phyloP scores from a whole-genome alignment of 2,113 vertebrate genomes.

The Ellobius talpinus region DNA sequence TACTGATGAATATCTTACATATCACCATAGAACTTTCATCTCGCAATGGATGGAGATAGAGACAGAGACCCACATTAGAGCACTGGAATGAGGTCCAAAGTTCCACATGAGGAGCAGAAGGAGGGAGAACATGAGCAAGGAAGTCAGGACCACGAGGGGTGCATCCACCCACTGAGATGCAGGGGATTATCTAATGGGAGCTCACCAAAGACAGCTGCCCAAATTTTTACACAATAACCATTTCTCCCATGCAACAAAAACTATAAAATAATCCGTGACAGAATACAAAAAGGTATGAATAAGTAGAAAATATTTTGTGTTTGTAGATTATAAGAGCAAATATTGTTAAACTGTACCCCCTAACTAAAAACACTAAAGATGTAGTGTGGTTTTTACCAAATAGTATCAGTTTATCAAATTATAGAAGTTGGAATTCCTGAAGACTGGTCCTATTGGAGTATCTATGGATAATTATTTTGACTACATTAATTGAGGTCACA shows the following conservation, averaged over 20 bases:
- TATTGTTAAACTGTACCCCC: background rate
- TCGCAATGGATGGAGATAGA: too few relatives aligned
- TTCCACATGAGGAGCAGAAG: too few relatives aligned
- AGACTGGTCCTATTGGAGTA: background rate
- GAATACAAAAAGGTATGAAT: background rate
- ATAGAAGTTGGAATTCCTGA: background rate
- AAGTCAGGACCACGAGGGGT: too few relatives aligned
- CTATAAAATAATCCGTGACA: background rate
- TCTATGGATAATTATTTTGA: background rate
- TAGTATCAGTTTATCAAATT: background rate
- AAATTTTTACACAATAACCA: background rate
- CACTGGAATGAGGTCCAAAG: too few relatives aligned
- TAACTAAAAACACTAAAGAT: background rate
- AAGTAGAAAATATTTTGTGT: background rate
- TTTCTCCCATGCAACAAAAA: background rate
- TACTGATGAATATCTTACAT: too few relatives aligned
- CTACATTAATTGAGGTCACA: too few relatives aligned
- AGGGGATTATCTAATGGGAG: too few relatives aligned
- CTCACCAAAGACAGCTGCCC: too few relatives aligned
- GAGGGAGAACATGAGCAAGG: too few relatives aligned
- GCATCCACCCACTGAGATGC: too few relatives aligned
- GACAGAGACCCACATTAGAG: too few relatives aligned
- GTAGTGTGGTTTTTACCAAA: background rate
- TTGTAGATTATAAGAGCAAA: background rate
- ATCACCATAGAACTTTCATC: too few relatives aligned